Conservation (phyloP, 2,888 invertebrate genomes). For the Epistrophella euchroma region DNA sequence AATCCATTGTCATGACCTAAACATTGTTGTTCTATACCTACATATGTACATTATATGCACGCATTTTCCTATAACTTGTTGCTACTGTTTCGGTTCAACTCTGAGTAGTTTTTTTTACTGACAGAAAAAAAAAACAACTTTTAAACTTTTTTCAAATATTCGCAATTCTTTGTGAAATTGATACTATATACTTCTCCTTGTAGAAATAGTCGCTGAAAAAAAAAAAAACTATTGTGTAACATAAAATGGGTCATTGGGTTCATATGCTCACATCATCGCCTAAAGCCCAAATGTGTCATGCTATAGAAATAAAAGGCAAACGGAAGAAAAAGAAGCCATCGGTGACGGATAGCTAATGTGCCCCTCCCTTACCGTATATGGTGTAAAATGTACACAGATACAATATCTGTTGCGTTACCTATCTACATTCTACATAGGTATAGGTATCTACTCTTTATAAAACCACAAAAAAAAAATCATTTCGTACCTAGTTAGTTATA, state of each 20-base stretch:
- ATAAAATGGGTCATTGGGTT: constrained; percentile 60
- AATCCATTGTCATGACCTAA: constrained; percentile 40
- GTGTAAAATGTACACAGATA: constrained; percentile 7
- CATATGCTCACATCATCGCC: constrained; percentile 55
- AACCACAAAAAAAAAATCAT: constrained; percentile 29
- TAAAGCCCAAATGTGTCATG: constrained; percentile 58
- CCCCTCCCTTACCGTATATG: constrained; percentile 18
- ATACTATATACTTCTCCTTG: constrained; percentile 28
- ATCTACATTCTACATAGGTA: too few relatives aligned
- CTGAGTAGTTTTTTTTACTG: not conserved
- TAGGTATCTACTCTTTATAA: not conserved
- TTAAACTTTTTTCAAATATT: constrained; percentile 7
- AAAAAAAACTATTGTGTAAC: constrained; percentile 40
- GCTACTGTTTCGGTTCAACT: not conserved
- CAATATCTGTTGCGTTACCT: constrained; percentile 52
- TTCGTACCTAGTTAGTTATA: constrained; percentile 32
- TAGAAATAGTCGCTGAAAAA: constrained; percentile 15
- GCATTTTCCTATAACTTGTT: not conserved
- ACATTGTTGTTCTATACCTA: constrained; percentile 4
- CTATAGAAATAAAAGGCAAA: constrained; percentile 45
- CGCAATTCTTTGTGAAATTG: constrained; percentile 26
- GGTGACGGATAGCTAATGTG: constrained; percentile 59
- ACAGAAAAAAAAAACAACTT: constrained; percentile 7
- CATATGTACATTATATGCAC: too few relatives aligned
- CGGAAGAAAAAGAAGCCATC: constrained; percentile 22